phyloP scores from a whole-genome alignment of 1,140 invertebrate genomes.

The Eriocheir sinensis region DNA sequence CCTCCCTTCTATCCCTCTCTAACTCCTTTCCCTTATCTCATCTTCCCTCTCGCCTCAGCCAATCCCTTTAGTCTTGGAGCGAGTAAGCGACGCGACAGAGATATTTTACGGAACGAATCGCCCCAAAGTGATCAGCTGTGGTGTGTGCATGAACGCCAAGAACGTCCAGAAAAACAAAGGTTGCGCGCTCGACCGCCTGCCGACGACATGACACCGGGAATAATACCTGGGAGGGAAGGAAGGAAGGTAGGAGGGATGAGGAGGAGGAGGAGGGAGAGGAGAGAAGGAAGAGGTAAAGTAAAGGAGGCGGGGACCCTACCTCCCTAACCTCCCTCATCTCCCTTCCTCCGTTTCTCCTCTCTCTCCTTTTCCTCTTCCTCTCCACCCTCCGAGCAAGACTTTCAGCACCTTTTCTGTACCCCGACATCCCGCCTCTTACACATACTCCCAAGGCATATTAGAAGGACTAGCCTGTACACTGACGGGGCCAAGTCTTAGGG shows the following conservation, averaged over 20 bases:
- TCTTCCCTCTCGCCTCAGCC: not conserved
- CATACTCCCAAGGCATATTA: not conserved
- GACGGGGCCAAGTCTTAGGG: too few species aligned
- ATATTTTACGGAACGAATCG: constrained; percentile 25
- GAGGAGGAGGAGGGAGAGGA: not conserved
- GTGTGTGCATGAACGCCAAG: constrained; percentile 10
- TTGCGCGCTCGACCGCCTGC: not conserved
- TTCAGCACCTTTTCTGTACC: too few species aligned
- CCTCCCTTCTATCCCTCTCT: too few species aligned
- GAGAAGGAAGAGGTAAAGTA: not conserved
- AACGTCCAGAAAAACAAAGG: constrained; percentile 38
- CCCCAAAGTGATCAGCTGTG: not conserved
- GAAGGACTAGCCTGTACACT: not conserved
- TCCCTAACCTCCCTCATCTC: not conserved
- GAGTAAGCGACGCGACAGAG: not conserved
- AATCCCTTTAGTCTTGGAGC: not conserved
- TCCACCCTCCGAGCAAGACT: too few species aligned
- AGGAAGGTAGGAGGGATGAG: not conserved
- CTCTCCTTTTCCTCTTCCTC: not conserved
- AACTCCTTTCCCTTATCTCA: too few species aligned
- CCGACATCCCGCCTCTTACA: not conserved
- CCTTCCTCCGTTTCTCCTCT: not conserved
- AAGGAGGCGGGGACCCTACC: not conserved
- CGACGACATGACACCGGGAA: constrained; percentile 45
- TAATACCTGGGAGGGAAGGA: not conserved